Percentiles rank a stretch among this genome's conserved stretches.
Evolutionary conservation across 2,113 vertebrate species (phyloP).

Genomic region (Pluvianellus socialis): DNA sequence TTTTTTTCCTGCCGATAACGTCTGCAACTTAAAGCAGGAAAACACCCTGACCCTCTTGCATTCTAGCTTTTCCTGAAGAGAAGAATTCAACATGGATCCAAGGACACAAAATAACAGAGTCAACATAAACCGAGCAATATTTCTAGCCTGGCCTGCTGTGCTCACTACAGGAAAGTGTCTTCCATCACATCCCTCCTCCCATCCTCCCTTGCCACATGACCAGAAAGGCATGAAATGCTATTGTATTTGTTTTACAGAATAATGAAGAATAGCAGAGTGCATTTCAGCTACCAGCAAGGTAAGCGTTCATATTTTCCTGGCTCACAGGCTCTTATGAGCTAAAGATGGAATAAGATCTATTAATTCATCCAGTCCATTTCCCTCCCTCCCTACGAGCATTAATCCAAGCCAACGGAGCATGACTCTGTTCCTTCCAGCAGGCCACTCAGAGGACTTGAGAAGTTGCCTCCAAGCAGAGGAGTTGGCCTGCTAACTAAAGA

Average conservation of each 20-base stretch:
- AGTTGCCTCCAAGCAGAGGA: neutral
- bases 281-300: neutral
- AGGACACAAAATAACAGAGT: neutral
- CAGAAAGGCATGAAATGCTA: neutral
- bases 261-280: neutral
- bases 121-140: neutral
- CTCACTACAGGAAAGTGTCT: neutral
- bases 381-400: neutral
- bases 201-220: fast-evolving
- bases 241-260: neutral
- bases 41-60: neutral
- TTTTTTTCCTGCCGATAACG: neutral
- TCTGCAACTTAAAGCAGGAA: neutral
- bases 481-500: neutral
- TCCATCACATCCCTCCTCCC: neutral
- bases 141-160: neutral
- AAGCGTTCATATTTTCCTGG: neutral
- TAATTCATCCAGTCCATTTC: neutral
- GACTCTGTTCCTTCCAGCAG: neutral
- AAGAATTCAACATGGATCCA: neutral
- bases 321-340: neutral
- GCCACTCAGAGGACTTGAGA: neutral
- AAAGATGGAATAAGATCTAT: neutral
- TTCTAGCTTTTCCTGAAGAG: neutral
- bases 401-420: neutral